phyloP scores from a whole-genome alignment of 1,140 invertebrate genomes.

The Musca vetustissima region DNA sequence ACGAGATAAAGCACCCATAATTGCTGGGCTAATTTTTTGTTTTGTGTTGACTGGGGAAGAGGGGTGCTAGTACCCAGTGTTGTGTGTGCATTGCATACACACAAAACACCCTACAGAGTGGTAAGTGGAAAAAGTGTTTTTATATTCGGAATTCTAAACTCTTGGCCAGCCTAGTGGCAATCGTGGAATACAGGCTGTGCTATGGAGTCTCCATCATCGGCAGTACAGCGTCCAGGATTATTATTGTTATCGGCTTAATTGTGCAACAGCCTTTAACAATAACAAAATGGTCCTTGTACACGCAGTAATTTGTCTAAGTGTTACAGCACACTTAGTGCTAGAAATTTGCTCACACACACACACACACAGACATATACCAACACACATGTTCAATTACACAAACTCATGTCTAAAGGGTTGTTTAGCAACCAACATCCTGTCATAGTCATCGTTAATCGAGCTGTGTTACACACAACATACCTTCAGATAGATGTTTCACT shows the following conservation, averaged over 20 bases:
- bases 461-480: neutral
- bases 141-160: too few relatives aligned
- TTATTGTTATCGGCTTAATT: constrained; percentile 24
- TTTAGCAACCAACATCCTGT: neutral
- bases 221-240: constrained; percentile 3
- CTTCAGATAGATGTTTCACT: neutral
- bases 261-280: constrained; percentile 20
- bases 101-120: too few relatives aligned
- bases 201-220: too few relatives aligned
- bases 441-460: neutral
- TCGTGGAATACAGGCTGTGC: too few relatives aligned
- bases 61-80: too few relatives aligned
- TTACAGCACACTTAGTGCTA: too few relatives aligned
- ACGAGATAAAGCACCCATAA: constrained; percentile 8
- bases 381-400: too few relatives aligned
- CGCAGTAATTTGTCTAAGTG: constrained; percentile 11
- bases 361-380: neutral
- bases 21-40: too few relatives aligned
- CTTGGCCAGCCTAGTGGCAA: too few relatives aligned
- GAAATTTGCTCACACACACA: neutral
- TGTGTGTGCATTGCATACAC: too few relatives aligned
- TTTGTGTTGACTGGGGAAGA: too few relatives aligned
- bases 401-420: neutral
- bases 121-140: too few relatives aligned
- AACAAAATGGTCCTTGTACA: constrained; percentile 15